Evolutionary conservation across 2,797 vertebrate genomes (phyloP).

Genomic region (Falco naumanni): DNA sequence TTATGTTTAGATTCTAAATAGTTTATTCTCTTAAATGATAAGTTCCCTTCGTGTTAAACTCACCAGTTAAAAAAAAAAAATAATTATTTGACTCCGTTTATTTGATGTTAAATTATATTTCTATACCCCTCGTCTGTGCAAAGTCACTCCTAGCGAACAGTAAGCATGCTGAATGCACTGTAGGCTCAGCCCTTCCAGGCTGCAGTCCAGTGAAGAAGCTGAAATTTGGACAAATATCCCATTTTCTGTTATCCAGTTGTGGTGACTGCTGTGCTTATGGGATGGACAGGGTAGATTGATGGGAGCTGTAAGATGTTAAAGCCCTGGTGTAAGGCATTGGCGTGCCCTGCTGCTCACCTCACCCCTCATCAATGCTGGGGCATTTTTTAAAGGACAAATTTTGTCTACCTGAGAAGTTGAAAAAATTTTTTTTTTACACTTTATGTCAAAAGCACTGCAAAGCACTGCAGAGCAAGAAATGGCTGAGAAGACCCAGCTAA

Average conservation of each 20-base stretch:
- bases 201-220: background rate
- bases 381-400: background rate
- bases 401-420: background rate
- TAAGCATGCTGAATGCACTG: background rate
- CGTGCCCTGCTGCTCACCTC: fast-evolving
- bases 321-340: background rate
- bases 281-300: background rate
- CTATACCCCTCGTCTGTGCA: background rate
- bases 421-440: too few relatives aligned
- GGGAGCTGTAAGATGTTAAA: background rate
- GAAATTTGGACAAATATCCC: background rate
- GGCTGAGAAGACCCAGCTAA: background rate
- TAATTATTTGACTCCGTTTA: background rate
- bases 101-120: background rate
- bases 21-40: background rate
- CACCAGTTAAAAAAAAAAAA: background rate
- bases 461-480: background rate
- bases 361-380: fast-evolving
- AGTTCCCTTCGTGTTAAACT: background rate
- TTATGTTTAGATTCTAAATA: background rate
- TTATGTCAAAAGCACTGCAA: background rate
- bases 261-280: background rate
- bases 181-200: background rate
- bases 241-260: background rate
- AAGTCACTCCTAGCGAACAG: background rate